Evolutionary conservation across 2,797 vertebrate species (phyloP), one percentile per base, ranked within the genome.

Genomic region (Haliaeetus albicilla): DNA sequence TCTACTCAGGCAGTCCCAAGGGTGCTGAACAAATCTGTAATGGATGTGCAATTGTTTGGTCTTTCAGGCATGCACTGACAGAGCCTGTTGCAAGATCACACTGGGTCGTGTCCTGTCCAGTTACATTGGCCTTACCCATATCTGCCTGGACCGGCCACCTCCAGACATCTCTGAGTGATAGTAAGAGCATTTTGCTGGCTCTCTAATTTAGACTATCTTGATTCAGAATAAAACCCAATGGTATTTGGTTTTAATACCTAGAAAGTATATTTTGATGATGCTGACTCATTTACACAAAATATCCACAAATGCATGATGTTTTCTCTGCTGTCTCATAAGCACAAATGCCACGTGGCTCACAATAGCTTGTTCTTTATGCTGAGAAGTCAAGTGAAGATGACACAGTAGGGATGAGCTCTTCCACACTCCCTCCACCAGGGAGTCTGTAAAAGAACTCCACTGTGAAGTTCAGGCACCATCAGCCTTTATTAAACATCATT

Each of bases 401-500:
- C 74, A 27, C 39, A 54, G 84, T 65, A 43, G 49, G 35, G 67
- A 67, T 2, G 1, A 90, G 57, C 60, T 73, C 56, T 76, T 68
- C 51, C 31, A 33, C 11, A 3, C 43, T 78, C 10, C 48, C 43
- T 37, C 37, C 53, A 60, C 77, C 56, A 64, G 91, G 65, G 76
- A 85, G n/a, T 35, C 82, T 79, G 79, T 2, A 6, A 43, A 43
- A 73, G 63, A 82, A 20, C 59, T 85, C 85, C 4, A 10, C 82
- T 65, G 70, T 80, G 88, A 91, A 73, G 43, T 79, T 92, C 75
- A 79, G 74, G 54, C 67, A 30, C 82, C 79, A 44, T 87, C 84
- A 84, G 67, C 91, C 87, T 88, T 95, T 79, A 92, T 92, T 90
- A 87, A 91, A 75, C 54, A 69, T 57, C n/a, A 41, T 65, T 79